A percentile compares a stretch with the other conserved stretches of the same genome.
Evolutionary conservation across 64 coral and sea anemone genomes (phyloP).

Genomic region (Actinia tenebrosa): DNA sequence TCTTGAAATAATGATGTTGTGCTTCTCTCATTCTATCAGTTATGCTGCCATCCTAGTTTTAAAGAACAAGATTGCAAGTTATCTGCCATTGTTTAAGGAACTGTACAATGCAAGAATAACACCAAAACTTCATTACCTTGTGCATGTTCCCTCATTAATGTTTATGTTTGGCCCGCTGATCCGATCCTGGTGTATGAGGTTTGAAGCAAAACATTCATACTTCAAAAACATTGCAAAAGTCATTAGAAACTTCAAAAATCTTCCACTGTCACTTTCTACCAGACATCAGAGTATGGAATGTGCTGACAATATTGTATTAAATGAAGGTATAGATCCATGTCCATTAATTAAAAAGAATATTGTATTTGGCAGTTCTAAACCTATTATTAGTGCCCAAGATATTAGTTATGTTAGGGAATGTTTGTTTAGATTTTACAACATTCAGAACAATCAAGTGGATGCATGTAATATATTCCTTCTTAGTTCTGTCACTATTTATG

Average conservation of each 20-base stretch:
- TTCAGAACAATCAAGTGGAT: neutral
- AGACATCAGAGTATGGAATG: neutral
- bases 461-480: slow-evolving; percentile 11
- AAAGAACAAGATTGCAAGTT: neutral
- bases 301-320: slow-evolving; percentile 21
- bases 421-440: neutral
- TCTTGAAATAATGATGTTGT: slow-evolving; percentile 23
- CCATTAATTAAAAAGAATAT: slow-evolving; percentile 20
- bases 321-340: neutral
- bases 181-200: slow-evolving; percentile 20
- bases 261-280: neutral
- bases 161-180: slow-evolving; percentile 37
- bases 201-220: slow-evolving; percentile 24
- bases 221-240: slow-evolving; percentile 16
- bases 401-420: neutral
- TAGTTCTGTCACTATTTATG: slow-evolving; percentile 25
- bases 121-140: slow-evolving; percentile 38
- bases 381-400: neutral
- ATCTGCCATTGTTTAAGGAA: slow-evolving; percentile 23
- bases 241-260: slow-evolving; percentile 32
- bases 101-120: neutral
- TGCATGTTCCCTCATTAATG: slow-evolving; percentile 12
- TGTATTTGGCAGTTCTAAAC: neutral
- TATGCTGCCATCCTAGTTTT: neutral
- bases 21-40: slow-evolving; percentile 7